Conservation (phyloP, 2,888 invertebrate genomes). For the Mesodorylaimus sp. region DNA sequence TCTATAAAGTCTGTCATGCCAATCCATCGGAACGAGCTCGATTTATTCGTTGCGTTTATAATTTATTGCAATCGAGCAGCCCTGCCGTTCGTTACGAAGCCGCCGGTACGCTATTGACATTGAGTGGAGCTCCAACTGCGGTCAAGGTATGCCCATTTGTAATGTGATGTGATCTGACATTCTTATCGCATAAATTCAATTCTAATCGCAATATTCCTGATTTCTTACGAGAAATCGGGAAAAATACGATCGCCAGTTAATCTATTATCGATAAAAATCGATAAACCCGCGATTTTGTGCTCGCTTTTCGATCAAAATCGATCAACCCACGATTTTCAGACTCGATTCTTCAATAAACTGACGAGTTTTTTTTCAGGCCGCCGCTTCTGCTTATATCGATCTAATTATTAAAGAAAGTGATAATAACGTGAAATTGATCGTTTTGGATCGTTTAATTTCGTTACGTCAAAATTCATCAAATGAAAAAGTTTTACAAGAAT, state of each 20-base stretch:
- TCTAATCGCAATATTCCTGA: neutral
- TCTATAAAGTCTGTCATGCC: constrained; percentile 94
- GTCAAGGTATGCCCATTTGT: constrained; percentile 49
- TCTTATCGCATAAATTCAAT: constrained; percentile 1
- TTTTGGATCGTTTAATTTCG: constrained; percentile 72
- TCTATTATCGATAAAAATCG: no score
- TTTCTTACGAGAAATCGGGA: no score
- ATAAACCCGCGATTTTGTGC: no score
- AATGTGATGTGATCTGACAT: constrained; percentile 4
- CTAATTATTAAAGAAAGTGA: constrained; percentile 97
- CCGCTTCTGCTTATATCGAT: constrained; percentile 94
- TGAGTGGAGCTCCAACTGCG: constrained; percentile 92
- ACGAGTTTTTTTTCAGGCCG: constrained; percentile 44
- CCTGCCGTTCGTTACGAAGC: constrained; percentile 96
- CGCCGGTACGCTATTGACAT: constrained; percentile 86
- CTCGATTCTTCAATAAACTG: no score
- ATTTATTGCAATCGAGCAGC: constrained; percentile 76
- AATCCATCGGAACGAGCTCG: constrained; percentile 85
- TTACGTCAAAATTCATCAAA: constrained; percentile 44
- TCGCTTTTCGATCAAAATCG: no score
- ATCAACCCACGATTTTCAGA: no score
- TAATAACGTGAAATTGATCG: constrained; percentile 97
- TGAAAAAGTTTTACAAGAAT: constrained; percentile 40
- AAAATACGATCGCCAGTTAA: no score
- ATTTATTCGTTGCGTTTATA: constrained; percentile 96